Conservation (phyloP, 2,797 vertebrate species). For the Acanthornis magna region DNA sequence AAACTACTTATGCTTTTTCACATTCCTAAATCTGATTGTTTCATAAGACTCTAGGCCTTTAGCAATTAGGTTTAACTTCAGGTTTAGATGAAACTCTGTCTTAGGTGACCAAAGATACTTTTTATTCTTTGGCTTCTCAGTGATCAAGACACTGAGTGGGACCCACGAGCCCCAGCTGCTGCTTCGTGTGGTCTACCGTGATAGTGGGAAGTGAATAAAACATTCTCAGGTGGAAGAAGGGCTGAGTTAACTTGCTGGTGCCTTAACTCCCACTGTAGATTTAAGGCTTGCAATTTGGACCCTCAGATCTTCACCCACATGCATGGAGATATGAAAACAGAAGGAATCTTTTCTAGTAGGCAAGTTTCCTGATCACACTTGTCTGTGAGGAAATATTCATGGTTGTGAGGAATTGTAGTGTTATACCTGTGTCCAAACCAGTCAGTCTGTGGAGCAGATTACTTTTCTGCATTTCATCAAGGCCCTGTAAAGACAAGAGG, state of each 20-base stretch:
- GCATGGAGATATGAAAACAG: not conserved
- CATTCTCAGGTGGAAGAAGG: not conserved
- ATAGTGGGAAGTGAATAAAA: not conserved
- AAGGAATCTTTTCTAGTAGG: not conserved
- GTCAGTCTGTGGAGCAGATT: not conserved
- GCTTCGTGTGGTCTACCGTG: not conserved
- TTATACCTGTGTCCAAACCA: not conserved
- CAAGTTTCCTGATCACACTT: not conserved
- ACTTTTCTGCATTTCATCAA: not conserved
- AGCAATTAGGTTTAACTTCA: not conserved
- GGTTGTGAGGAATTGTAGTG: not conserved
- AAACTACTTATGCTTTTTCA: not conserved
- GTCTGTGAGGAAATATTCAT: not conserved
- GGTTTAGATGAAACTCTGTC: not conserved
- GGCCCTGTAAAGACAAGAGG: not conserved
- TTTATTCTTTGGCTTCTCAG: not conserved
- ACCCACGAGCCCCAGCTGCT: accelerated
- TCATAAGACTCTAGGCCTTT: not conserved
- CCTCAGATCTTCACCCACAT: not conserved
- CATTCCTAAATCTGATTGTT: not conserved
- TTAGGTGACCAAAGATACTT: not conserved
- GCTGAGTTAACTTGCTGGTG: not conserved
- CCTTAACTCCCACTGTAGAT: not conserved
- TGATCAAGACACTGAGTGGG: not conserved
- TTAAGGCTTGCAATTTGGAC: not conserved